Percentiles rank a stretch among this genome's conserved stretches.
phyloP scores from a whole-genome alignment of 2,797 vertebrate genomes.

The Enteromius afrohamiltoni region DNA sequence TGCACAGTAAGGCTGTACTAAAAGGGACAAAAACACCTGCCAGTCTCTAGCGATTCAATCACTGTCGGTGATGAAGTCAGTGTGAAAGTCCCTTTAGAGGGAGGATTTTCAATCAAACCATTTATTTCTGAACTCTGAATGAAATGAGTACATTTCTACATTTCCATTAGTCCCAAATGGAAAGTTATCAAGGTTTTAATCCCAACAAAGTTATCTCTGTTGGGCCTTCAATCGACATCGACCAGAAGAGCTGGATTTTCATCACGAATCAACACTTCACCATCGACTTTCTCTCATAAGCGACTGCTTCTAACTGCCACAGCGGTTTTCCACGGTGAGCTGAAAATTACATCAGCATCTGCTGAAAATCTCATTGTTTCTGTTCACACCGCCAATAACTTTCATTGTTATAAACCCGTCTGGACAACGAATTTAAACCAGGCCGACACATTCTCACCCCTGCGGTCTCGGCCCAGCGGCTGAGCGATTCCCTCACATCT shows the following conservation, averaged over 20 bases:
- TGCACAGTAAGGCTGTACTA: background rate
- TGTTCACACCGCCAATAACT: constrained; percentile 23
- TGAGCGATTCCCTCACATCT: background rate
- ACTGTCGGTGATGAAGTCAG: background rate
- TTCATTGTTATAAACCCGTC: constrained; percentile 23
- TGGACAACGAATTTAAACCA: constrained; percentile 13
- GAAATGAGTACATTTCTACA: background rate
- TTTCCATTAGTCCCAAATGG: background rate
- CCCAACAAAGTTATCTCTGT: background rate
- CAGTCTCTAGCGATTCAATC: background rate
- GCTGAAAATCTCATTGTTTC: constrained; percentile 29
- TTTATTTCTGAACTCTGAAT: background rate
- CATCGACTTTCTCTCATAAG: background rate
- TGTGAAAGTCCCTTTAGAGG: background rate
- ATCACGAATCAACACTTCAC: background rate
- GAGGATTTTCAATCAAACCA: background rate
- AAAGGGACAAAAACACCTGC: background rate
- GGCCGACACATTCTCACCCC: background rate
- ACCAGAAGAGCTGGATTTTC: background rate
- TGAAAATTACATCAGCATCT: constrained; percentile 31
- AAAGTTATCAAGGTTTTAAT: constrained; percentile 13
- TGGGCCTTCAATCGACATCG: background rate
- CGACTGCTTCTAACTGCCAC: constrained; percentile 18
- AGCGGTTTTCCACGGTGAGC: constrained; percentile 16
- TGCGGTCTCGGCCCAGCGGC: background rate